A percentile compares a stretch with the other conserved stretches of the same genome.
Evolutionary conservation across 1,140 invertebrate species (phyloP).

Genomic region (Musca vetustissima): DNA sequence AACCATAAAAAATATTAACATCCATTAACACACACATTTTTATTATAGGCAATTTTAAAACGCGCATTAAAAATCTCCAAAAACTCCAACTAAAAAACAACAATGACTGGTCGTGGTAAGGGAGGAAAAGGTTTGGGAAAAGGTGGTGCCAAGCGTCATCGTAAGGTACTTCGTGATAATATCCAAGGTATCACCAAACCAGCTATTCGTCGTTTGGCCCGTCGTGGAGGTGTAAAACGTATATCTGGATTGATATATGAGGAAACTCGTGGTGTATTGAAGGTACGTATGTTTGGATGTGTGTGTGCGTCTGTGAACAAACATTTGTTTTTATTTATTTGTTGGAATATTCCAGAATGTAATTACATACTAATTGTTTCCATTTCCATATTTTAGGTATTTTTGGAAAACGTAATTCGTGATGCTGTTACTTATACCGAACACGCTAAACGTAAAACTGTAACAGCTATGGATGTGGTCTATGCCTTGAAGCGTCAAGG

Average conservation of each 20-base stretch:
- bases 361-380: slow-evolving; percentile 22
- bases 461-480: slow-evolving; percentile 85
- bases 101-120: slow-evolving; percentile 65
- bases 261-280: slow-evolving; percentile 71
- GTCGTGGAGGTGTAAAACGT: slow-evolving; percentile 75
- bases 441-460: slow-evolving; percentile 80
- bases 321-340: slow-evolving; percentile 60
- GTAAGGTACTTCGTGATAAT: slow-evolving; percentile 69
- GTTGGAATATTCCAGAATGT: neutral
- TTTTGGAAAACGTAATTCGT: slow-evolving; percentile 79
- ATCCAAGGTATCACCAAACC: slow-evolving; percentile 69
- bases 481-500: slow-evolving; percentile 84
- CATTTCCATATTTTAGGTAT: slow-evolving; percentile 63
- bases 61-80: neutral
- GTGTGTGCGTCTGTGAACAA: neutral
- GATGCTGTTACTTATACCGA: slow-evolving; percentile 84
- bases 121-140: slow-evolving; percentile 67
- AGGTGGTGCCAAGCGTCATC: slow-evolving; percentile 68
- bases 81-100: slow-evolving; percentile 4
- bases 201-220: slow-evolving; percentile 62
- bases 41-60: neutral
- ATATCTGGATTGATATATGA: slow-evolving; percentile 78
- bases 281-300: slow-evolving; percentile 60
- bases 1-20: no score
- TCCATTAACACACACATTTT: neutral